Percentiles rank a stretch among this genome's conserved stretches.
phyloP scores from a whole-genome alignment of 2,113 vertebrate genomes.

The Archocentrus centrarchus region DNA sequence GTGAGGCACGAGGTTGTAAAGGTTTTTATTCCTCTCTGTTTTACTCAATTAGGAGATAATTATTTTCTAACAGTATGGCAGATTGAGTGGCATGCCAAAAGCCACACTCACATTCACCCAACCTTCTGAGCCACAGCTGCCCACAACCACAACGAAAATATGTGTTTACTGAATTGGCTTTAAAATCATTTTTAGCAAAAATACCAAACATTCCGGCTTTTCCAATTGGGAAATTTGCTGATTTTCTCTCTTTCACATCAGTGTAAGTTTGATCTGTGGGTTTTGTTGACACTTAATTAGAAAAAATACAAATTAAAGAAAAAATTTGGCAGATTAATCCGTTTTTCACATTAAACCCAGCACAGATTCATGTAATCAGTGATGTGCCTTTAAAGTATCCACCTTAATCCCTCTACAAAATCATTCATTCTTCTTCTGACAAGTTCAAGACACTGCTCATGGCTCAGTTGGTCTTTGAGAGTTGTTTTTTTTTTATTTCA shows the following conservation, averaged over 20 bases:
- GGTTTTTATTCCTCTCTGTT: background rate
- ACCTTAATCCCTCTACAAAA: background rate
- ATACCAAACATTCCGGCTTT: background rate
- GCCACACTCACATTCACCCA: too few species aligned
- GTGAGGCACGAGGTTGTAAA: background rate
- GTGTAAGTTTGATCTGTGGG: background rate
- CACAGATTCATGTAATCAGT: background rate
- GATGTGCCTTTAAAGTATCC: background rate
- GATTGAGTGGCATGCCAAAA: background rate
- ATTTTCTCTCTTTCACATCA: background rate
- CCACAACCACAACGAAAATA: background rate
- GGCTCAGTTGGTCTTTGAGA: background rate
- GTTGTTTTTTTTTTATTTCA: background rate
- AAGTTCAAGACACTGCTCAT: background rate
- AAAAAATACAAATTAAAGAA: background rate
- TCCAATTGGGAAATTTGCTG: background rate
- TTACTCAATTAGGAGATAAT: background rate
- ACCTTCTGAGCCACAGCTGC: background rate
- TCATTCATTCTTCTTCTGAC: background rate
- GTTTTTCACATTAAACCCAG: background rate
- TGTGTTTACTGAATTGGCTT: background rate
- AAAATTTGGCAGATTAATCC: background rate
- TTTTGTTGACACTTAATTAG: background rate
- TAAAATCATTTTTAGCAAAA: background rate
- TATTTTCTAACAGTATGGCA: background rate